These are phyloP conservation scores for Kryptopterus vitreolus DNA, from an alignment of 2,797 vertebrate species.

Conservation along the genomic window DNA sequence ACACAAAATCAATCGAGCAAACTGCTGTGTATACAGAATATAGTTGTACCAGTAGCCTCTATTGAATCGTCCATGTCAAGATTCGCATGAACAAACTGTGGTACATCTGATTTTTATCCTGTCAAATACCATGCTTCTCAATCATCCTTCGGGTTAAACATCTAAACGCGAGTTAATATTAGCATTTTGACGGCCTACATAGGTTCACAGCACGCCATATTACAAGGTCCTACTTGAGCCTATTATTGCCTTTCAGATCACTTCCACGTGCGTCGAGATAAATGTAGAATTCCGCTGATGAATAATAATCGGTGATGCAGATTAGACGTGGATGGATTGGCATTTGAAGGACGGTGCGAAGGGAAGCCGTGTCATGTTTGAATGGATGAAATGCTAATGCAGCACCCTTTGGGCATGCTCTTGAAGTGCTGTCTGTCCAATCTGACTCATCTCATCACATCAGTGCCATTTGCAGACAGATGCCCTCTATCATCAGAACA, in stretches of 20 bases:
- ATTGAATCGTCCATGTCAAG: background rate
- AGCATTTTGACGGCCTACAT: conserved; percentile 19
- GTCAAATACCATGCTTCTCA: background rate
- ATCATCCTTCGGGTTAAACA: conserved; percentile 10
- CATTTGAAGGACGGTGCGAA: conserved; percentile 61
- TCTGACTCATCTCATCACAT: conserved; percentile 63
- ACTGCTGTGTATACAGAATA: conserved; percentile 27
- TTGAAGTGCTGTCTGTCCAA: conserved; percentile 60
- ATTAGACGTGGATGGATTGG: conserved; percentile 51
- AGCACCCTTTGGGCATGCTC: conserved; percentile 60
- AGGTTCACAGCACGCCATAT: background rate
- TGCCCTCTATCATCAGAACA: conserved; percentile 57
- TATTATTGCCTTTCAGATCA: conserved; percentile 29
- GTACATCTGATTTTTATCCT: conserved; percentile 27
- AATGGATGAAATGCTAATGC: conserved; percentile 66
- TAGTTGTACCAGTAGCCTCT: background rate
- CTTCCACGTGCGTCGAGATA: conserved; percentile 39
- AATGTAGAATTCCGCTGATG: conserved; percentile 52
- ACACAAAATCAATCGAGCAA: conserved; percentile 34
- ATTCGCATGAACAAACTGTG: background rate
- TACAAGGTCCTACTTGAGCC: conserved; percentile 25
- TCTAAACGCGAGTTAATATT: conserved; percentile 3
- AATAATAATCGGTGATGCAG: conserved; percentile 56
- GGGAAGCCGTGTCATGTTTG: conserved; percentile 60
- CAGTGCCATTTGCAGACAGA: conserved; percentile 64